Percentiles rank a stretch among this genome's conserved stretches.
Evolutionary conservation across 2,888 invertebrate genomes (phyloP).

Genomic region (Parnassius mnemosyne): DNA sequence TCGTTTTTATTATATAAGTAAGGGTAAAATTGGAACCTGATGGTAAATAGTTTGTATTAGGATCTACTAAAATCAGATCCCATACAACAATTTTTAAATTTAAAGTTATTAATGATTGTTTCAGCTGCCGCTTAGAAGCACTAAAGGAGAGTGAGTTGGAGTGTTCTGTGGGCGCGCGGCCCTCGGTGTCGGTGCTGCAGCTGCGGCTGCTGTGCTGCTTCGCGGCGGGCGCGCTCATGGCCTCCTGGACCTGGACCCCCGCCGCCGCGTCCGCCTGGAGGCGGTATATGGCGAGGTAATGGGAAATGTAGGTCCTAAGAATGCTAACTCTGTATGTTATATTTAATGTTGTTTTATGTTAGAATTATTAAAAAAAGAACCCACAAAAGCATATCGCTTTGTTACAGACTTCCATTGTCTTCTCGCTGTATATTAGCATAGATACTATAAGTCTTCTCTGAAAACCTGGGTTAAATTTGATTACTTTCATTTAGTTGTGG

Average conservation of each 20-base stretch:
- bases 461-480: too few species aligned
- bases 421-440: neutral
- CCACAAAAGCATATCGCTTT: too few species aligned
- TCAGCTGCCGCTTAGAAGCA: constrained; percentile 62
- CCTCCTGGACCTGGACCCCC: constrained; percentile 96
- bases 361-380: too few species aligned
- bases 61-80: too few species aligned
- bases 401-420: too few species aligned
- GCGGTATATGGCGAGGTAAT: constrained; percentile 89
- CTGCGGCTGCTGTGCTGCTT: constrained; percentile 91
- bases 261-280: constrained; percentile 93
- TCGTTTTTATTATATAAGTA: too few species aligned
- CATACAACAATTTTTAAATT: neutral
- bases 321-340: neutral
- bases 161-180: constrained; percentile 86
- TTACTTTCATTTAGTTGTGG: too few species aligned
- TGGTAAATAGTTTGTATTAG: too few species aligned
- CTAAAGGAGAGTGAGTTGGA: constrained; percentile 42
- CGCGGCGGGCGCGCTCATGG: constrained; percentile 92
- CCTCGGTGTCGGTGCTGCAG: constrained; percentile 91
- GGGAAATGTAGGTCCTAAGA: constrained; percentile 3
- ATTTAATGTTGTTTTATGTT: too few species aligned
- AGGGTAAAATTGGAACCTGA: too few species aligned
- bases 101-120: neutral
- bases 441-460: too few species aligned